phyloP scores from a whole-genome alignment of 92 coral and sea anemone species.

The Hydrozoanthus gracilis region DNA sequence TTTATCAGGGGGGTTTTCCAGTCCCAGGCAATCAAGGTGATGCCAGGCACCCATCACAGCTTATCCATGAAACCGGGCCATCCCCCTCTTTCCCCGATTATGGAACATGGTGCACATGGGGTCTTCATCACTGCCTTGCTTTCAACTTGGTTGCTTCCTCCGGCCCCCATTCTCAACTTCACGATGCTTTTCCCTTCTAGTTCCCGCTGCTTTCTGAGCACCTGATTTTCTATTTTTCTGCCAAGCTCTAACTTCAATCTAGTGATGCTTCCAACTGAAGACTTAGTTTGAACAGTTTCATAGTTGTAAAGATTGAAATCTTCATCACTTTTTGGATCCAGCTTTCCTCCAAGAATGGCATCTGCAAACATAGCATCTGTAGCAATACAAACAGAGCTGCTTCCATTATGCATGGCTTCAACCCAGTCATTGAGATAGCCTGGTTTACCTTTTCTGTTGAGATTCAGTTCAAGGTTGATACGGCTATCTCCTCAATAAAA shows the following conservation, averaged over 20 bases:
- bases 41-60: conserved; percentile 68
- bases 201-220: conserved; percentile 55
- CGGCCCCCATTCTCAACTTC: conserved; percentile 38
- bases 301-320: conserved; percentile 27
- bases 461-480: conserved; percentile 21
- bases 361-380: conserved; percentile 4
- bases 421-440: neutral
- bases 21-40: conserved; percentile 54
- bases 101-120: conserved; percentile 39
- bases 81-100: conserved; percentile 20
- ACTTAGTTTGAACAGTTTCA: neutral
- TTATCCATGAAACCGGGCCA: conserved; percentile 60
- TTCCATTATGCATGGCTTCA: neutral
- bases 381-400: neutral
- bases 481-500: conserved; percentile 32
- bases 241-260: neutral
- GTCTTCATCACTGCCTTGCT: conserved; percentile 35
- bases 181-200: conserved; percentile 53
- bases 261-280: neutral
- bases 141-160: conserved; percentile 17
- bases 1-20: conserved; percentile 55
- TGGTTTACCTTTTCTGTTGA: neutral
- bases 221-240: conserved; percentile 47
- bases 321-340: neutral
- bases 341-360: neutral